Evolutionary conservation across 1,140 invertebrate genomes (phyloP).

Genomic region (Tribolium castaneum): DNA sequence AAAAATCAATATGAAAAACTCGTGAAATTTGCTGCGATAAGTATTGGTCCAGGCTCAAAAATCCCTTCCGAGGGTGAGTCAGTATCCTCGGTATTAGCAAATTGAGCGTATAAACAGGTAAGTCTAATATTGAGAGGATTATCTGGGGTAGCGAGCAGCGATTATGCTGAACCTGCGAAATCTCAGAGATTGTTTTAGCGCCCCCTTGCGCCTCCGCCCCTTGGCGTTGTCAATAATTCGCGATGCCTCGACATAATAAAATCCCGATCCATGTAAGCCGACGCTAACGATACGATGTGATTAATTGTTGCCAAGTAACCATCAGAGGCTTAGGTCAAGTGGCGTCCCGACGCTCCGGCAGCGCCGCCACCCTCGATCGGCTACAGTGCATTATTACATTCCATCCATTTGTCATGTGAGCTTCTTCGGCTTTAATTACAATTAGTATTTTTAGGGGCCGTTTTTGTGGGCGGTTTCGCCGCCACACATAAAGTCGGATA

Average conservation of each 20-base stretch:
- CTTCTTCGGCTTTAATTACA: conserved; percentile 9
- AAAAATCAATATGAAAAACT: no score
- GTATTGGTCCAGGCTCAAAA: background rate
- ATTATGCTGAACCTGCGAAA: conserved; percentile 16
- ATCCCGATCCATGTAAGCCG: conserved; percentile 50
- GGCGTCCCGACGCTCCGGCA: conserved; percentile 15
- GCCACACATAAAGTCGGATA: conserved; percentile 49
- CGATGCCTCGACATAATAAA: conserved; percentile 15
- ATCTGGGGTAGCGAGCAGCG: background rate
- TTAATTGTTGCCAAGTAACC: conserved; percentile 62
- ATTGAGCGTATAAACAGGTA: conserved; percentile 29
- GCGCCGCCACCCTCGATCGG: background rate
- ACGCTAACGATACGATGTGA: conserved; percentile 60
- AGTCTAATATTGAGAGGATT: conserved; percentile 27
- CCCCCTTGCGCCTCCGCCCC: background rate
- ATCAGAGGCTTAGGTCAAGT: conserved; percentile 56
- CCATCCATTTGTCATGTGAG: conserved; percentile 14
- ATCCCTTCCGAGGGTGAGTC: background rate
- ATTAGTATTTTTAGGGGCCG: conserved; percentile 19
- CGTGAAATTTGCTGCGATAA: background rate
- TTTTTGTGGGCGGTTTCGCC: conserved; percentile 52
- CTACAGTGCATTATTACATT: conserved; percentile 32
- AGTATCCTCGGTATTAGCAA: background rate
- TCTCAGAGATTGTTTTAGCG: conserved; percentile 4
- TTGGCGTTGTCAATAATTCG: background rate